Base-by-base conservation (phyloP, 2,888 invertebrate species). In the Galerucella calmariensis region DNA sequence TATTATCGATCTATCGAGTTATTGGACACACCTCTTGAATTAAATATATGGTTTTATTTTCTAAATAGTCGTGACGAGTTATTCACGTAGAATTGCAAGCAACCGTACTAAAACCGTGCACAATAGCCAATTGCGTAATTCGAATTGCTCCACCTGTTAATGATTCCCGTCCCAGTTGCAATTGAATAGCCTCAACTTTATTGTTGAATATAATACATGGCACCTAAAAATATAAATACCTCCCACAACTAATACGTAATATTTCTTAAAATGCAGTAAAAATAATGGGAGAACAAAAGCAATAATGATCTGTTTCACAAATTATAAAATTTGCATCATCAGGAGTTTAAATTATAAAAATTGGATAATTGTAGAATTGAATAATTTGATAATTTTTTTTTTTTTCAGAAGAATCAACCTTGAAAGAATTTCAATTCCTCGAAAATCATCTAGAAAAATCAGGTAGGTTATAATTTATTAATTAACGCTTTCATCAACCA, bases 141-240 rank as follows among this genome's bases (percentile, higher is more conserved):
- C 77, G 78, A 75, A 83, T 83, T 83, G 83, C 82, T 83, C 79
- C 82, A 83, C 83, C 83, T 83, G 83, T 82, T 77, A 73, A 76
- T 79, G 79, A 79, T 83, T 82, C 82, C 80, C 82, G 83, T 83
- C 83, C 82, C 79, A 83, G 81, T 80, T 82, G 79, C 77, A 78
- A 71, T 72, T 73, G 73, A 72, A 77, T 74, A 69, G 69, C 65
- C 46, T 71, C 35, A 61, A 24, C n/a, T 2, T 14, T 61, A 61
- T 27, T 61, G 11, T 27, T 16, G 62, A 62, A 41, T 27, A 59
- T 20, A 58, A 58, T 58, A 20, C 12, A 48, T 16, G 62, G 46
- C 27, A 53, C 69, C 73, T 58, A 76, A 79, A 79, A 77, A 56
- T 56, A 27, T 27, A 27, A 20, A 8, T 16, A 75, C 80, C 79